These are phyloP conservation scores for Seriola dumerili DNA, from an alignment of 2,113 vertebrate species.

Conservation along the genomic window DNA sequence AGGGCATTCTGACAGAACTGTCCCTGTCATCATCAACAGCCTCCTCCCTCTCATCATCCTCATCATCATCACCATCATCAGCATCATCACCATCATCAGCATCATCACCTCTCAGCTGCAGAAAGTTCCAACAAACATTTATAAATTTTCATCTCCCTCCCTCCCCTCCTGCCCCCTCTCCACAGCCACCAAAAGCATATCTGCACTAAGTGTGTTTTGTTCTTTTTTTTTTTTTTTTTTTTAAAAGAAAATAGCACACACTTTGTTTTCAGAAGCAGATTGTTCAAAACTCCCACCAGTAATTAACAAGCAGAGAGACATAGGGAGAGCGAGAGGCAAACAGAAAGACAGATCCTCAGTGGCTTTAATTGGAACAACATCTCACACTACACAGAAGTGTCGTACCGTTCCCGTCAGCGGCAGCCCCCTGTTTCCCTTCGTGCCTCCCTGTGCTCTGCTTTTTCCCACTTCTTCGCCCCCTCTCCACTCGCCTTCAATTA, in stretches of 20 bases:
- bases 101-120: constrained; percentile 27
- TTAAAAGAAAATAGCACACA: constrained; percentile 45
- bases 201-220: constrained; percentile 24
- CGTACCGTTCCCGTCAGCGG: constrained; percentile 62
- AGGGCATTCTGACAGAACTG: not conserved
- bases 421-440: constrained; percentile 49
- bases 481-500: constrained; percentile 77
- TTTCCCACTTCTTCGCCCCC: constrained; percentile 53
- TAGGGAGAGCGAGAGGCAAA: constrained; percentile 58
- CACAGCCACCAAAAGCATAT: constrained; percentile 14
- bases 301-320: constrained; percentile 78
- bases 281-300: constrained; percentile 75
- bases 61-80: constrained; percentile 12
- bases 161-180: not conserved
- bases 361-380: constrained; percentile 84
- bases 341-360: constrained; percentile 72
- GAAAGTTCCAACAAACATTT: constrained; percentile 50
- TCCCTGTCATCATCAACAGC: constrained; percentile 7
- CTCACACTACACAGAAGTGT: constrained; percentile 70
- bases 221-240: constrained; percentile 22
- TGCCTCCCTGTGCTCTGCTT: constrained; percentile 41
- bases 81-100: constrained; percentile 24
- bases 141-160: constrained; percentile 31
- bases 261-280: constrained; percentile 74
- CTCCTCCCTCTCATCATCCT: constrained; percentile 2